phyloP scores from a whole-genome alignment of 2,113 vertebrate genomes.

The Cygnus buccinator region DNA sequence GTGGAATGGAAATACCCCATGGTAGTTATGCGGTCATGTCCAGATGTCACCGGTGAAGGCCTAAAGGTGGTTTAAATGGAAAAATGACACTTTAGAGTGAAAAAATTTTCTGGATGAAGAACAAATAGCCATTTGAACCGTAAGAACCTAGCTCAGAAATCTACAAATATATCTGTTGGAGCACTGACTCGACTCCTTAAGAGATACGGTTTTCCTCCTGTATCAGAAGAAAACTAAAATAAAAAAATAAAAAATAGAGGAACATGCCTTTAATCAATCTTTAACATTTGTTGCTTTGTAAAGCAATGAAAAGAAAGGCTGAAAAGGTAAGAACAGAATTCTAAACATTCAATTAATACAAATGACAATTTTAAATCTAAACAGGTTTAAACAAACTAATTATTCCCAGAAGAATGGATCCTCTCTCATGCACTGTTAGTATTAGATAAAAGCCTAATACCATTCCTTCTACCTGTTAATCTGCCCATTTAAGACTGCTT shows the following conservation, averaged over 20 bases:
- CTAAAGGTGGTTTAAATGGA: background rate
- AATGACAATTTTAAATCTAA: constrained; percentile 12
- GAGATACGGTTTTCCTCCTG: background rate
- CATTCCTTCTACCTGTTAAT: background rate
- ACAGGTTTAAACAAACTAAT: constrained; percentile 17
- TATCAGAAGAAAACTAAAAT: background rate
- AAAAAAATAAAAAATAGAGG: background rate
- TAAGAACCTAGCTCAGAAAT: background rate
- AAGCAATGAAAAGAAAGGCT: background rate
- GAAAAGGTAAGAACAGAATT: background rate
- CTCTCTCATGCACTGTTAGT: background rate
- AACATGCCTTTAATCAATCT: background rate
- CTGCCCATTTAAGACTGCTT: background rate
- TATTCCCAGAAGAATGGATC: background rate
- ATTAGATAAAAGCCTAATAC: background rate
- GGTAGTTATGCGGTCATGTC: background rate
- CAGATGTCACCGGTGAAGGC: background rate
- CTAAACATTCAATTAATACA: constrained; percentile 9
- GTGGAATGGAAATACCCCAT: background rate
- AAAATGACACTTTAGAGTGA: background rate
- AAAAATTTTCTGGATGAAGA: background rate
- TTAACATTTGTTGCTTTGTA: background rate
- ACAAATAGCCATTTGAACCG: background rate
- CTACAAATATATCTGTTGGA: background rate
- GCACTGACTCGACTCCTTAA: background rate